These are phyloP conservation scores for Parauchenoglanis punctatus DNA, from an alignment of 2,797 vertebrate genomes.

Conservation along the genomic window DNA sequence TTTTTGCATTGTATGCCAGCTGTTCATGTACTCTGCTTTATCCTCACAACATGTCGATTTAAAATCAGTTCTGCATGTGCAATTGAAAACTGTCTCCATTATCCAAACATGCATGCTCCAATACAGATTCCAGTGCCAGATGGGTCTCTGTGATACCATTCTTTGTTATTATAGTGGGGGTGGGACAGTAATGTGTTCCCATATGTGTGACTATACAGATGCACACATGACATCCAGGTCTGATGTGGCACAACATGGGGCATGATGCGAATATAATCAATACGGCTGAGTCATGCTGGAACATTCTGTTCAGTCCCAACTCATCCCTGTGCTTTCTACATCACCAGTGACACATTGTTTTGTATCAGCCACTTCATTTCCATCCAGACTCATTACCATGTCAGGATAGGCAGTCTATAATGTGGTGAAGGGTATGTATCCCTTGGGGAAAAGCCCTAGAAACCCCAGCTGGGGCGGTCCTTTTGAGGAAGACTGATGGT, in stretches of 20 bases:
- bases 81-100: background rate
- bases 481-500: conserved; percentile 40
- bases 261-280: conserved; percentile 35
- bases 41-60: background rate
- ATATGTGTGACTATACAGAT: conserved; percentile 13
- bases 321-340: conserved; percentile 32
- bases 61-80: background rate
- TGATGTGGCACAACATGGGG: conserved; percentile 20
- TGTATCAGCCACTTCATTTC: background rate
- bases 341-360: background rate
- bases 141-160: background rate
- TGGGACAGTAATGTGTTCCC: background rate
- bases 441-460: conserved; percentile 30
- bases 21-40: background rate
- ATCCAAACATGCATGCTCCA: background rate
- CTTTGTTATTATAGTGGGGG: conserved; percentile 7
- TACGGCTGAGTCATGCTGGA: conserved; percentile 45
- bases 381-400: background rate
- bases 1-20: conserved; percentile 8
- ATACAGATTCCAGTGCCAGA: background rate
- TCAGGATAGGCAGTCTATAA: conserved; percentile 15
- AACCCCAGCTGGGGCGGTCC: conserved; percentile 41
- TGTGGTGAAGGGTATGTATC: conserved; percentile 8
- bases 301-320: conserved; percentile 51
- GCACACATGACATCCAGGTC: conserved; percentile 10